Evolutionary conservation across 2,113 vertebrate genomes (phyloP).

Genomic region (Miniopterus natalensis): DNA sequence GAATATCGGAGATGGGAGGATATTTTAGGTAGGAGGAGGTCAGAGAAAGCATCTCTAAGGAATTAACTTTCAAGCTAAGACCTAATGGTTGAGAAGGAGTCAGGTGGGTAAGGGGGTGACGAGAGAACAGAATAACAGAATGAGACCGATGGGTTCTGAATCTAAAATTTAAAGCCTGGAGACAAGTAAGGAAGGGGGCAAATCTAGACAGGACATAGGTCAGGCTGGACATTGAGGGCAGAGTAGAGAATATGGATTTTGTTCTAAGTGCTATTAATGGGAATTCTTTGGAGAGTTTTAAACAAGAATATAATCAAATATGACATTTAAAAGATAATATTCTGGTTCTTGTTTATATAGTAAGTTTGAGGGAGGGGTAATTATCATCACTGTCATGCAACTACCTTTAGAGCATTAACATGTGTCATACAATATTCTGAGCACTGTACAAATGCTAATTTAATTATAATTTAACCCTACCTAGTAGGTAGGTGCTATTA

Average conservation of each 20-base stretch:
- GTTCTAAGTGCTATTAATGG: not conserved
- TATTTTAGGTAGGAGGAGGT: not conserved
- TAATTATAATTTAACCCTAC: not conserved
- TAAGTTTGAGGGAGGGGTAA: not conserved
- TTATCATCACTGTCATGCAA: not conserved
- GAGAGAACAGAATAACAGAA: not conserved
- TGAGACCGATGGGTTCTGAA: not conserved
- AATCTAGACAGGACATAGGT: not conserved
- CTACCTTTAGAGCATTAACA: not conserved
- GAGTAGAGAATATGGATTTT: not conserved
- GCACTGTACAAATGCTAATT: not conserved
- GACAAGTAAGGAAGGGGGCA: not conserved
- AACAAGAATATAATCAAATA: not conserved
- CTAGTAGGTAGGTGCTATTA: not conserved
- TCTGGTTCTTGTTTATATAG: not conserved
- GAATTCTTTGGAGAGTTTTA: constrained; percentile 3
- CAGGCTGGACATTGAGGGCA: not conserved
- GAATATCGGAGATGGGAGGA: not conserved
- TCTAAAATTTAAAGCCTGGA: not conserved
- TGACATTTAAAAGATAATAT: not conserved
- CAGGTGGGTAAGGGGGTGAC: not conserved
- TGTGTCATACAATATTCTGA: not conserved
- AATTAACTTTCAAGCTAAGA: not conserved
- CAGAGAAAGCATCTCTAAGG: not conserved
- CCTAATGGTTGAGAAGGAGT: not conserved